Conservation (phyloP, 2,113 vertebrate species). For the Carassius gibelio region DNA sequence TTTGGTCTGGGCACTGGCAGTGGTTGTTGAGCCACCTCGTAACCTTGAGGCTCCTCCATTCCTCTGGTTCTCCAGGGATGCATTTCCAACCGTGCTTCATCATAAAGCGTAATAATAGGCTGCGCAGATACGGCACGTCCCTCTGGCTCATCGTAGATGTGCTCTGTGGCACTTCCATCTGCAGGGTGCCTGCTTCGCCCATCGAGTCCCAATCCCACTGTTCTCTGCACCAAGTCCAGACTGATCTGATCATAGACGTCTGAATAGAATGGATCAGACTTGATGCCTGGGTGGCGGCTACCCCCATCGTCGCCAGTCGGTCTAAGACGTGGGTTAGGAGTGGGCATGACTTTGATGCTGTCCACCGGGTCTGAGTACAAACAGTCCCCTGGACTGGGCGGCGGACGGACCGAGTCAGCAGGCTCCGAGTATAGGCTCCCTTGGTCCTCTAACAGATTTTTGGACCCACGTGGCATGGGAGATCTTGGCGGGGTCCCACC, state of each 20-base stretch:
- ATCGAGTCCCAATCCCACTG: slow-evolving; percentile 63
- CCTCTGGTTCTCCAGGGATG: slow-evolving; percentile 79
- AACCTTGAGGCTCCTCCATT: slow-evolving; percentile 62
- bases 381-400: slow-evolving; percentile 66
- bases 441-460: slow-evolving; percentile 57
- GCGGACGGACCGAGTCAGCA: slow-evolving; percentile 82
- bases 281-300: slow-evolving; percentile 42
- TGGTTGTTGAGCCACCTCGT: slow-evolving; percentile 67
- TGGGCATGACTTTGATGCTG: slow-evolving; percentile 71
- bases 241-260: slow-evolving; percentile 78
- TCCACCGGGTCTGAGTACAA: slow-evolving; percentile 92
- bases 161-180: slow-evolving; percentile 64
- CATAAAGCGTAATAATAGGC: slow-evolving; percentile 71
- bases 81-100: slow-evolving; percentile 75
- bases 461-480: slow-evolving; percentile 62
- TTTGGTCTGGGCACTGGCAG: slow-evolving; percentile 52
- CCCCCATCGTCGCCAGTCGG: slow-evolving; percentile 66
- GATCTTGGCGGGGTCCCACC: slow-evolving; percentile 64
- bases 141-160: slow-evolving; percentile 94
- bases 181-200: slow-evolving; percentile 41
- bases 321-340: slow-evolving; percentile 63
- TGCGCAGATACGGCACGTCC: slow-evolving; percentile 67
- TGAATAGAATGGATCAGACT: slow-evolving; percentile 65
- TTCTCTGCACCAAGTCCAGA: slow-evolving; percentile 68
- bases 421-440: slow-evolving; percentile 87